Conservation (phyloP, 2,888 invertebrate genomes). For the Brachyopa scutellaris region DNA sequence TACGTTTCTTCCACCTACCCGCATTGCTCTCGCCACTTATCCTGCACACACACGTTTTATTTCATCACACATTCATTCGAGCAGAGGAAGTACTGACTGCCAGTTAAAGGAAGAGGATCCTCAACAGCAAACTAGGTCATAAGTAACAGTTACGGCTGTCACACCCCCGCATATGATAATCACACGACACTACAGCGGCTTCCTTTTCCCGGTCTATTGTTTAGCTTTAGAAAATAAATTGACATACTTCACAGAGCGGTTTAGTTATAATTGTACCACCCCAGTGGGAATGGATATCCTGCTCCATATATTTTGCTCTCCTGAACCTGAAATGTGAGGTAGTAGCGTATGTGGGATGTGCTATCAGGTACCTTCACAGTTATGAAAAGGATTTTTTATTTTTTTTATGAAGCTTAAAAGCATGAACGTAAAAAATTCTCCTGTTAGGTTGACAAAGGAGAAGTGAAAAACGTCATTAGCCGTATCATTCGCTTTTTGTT, state of each 20-base stretch:
- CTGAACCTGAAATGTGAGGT: conserved; percentile 35
- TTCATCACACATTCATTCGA: not conserved
- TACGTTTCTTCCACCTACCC: not conserved
- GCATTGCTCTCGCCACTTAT: not conserved
- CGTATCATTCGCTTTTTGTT: too few species aligned
- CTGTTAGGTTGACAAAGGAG: too few species aligned
- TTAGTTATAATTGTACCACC: conserved; percentile 23
- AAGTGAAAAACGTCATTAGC: too few species aligned
- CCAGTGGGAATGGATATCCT: conserved; percentile 24
- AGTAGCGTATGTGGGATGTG: too few species aligned
- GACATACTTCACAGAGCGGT: conserved; percentile 31
- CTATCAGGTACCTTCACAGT: too few species aligned
- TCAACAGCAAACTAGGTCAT: conserved; percentile 44
- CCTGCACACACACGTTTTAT: not conserved
- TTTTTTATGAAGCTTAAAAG: too few species aligned
- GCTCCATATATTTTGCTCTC: conserved; percentile 22
- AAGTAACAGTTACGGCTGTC: conserved; percentile 26
- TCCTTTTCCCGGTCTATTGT: conserved; percentile 4
- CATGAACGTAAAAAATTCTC: too few species aligned
- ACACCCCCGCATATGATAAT: too few species aligned
- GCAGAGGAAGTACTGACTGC: conserved; percentile 16
- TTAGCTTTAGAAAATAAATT: conserved; percentile 37
- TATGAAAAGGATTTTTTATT: too few species aligned
- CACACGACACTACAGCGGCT: not conserved
- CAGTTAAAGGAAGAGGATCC: conserved; percentile 31